Conservation (phyloP, 53 echinoderm and acorn worm species). For the Echinarachnius parma region DNA sequence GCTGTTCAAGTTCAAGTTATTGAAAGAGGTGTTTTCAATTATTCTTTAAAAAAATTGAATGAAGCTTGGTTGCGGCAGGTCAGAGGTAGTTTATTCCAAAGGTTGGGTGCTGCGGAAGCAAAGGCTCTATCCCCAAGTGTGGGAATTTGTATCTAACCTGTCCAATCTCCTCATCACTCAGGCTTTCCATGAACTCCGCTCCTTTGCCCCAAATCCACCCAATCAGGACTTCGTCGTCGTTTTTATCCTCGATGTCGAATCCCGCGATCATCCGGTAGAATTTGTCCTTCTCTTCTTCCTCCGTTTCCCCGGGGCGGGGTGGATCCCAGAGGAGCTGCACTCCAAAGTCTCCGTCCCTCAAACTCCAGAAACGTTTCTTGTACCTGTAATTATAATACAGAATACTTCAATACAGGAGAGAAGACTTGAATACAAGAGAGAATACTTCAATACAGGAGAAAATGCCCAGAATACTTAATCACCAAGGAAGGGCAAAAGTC, state of each 20-base stretch:
- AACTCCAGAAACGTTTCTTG: slow-evolving; percentile 62
- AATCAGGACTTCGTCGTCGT: slow-evolving; percentile 51
- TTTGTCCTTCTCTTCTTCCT: slow-evolving; percentile 38
- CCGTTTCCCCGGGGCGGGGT: slow-evolving; percentile 1
- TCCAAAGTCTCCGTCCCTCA: slow-evolving; percentile 39
- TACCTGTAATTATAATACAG: slow-evolving; percentile 15
- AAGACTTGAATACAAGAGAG: no score
- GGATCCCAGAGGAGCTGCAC: slow-evolving; percentile 59
- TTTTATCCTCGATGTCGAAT: slow-evolving; percentile 57
- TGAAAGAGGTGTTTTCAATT: no score
- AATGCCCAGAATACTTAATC: no score
- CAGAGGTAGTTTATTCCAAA: no score
- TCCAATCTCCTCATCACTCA: slow-evolving; percentile 59
- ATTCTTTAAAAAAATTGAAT: no score
- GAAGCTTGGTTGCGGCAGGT: no score
- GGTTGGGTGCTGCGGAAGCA: no score
- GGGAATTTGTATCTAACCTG: slow-evolving; percentile 40
- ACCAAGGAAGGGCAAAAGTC: no score
- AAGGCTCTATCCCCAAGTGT: no score
- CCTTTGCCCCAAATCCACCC: slow-evolving; percentile 71
- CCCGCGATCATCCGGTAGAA: slow-evolving; percentile 26
- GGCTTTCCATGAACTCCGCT: slow-evolving; percentile 64
- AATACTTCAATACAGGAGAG: no score
- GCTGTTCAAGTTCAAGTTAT: no score
- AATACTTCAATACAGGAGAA: no score